Evolutionary conservation across 1,140 invertebrate species (phyloP), one percentile per base, ranked within the genome.

Genomic region (Dinothrombium tinctorium): DNA sequence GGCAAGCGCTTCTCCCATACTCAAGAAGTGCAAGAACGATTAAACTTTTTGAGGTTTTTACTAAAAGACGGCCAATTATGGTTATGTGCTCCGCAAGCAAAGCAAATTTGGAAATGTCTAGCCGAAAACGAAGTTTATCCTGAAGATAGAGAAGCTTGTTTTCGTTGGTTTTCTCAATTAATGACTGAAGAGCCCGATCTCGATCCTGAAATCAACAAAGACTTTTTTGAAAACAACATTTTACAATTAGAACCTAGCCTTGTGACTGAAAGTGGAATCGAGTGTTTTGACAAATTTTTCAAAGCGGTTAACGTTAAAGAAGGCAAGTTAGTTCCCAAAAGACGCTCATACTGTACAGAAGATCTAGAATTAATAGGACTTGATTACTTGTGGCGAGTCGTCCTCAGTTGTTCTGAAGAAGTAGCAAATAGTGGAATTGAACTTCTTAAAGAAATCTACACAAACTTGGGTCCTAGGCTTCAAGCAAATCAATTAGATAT

Each of bases 151-250:
- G 89, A 96, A 59, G 79, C 84, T 3, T 95, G 89, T 61, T 96
- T 95, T 61, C 83, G 86, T 52, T 95, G 89, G 89, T 95, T 95
- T 62, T 84, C 84, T 4, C 43, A 61, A 63, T 61, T 94, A 37
- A 94, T 94, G 86, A 83, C 83, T 4, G 86, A 94, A 50, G 87
- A 94, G 55, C 86, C 86, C 4, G 87, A 95, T 61, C 62, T 95
- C 33, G 87, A 95, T 62, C 87, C 87, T 12, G 81, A 86, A 50
- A 89, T 94, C 44, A 92, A 87, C 54, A 74, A 80, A 56, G 78
- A 87, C 54, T 96, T 96, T 65, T 94, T 96, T 65, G 78, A 87
- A 61, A 76, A 80, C 49, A 90, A 94, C 55, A 80, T 95, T 47
- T 65, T 94, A 33, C 79, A 82, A 54, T 65, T 96, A 47, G 79